Base-by-base conservation (phyloP, 2,113 vertebrate species). In the Oryctolagus cuniculus region DNA sequence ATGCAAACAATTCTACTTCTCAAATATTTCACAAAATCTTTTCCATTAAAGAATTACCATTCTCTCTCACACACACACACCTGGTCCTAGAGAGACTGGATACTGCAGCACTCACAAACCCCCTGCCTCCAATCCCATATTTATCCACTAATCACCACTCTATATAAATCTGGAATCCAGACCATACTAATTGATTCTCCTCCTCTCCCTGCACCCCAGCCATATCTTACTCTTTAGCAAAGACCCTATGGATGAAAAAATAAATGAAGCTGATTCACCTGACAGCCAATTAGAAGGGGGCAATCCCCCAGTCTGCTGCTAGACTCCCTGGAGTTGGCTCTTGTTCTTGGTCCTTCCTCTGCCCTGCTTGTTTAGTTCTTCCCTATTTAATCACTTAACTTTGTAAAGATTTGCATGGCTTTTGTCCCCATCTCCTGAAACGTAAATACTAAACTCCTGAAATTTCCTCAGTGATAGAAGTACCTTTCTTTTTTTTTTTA, bases 1-100 rank as follows among this genome's bases (percentile, higher is more conserved):
- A 87, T 31, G 9, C 66, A 90, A 90, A 83, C 64, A 89, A 64
- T 87, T 90, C 31, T 44, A 31, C 36, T n/a, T 87, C 49, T 95
- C 70, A 84, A 75, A 63, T 49, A 87, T n/a, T 85, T 63, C 58
- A 86, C 25, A 89, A 83, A 93, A 81, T 80, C 49, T 89, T 92
- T 15, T 55, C n/a, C 58, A 75, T 93, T 85, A 85, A 90, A 90
- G 36, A 94, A 85, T 38, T 70, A 25, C 25, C 21, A 73, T 7
- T 24, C 51, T 22, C 13, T 19, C 34, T 17, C 49, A 38, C 61
- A 89, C 67, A 94, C 31, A 86, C 61, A 89, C 61, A 92, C 24
- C 81, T 53, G 34, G 61, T 85, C 31, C 55, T 79, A 25, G 21
- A 87, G 17, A 10, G 29, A 72, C 53, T 63, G 1, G 15, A 84